Evolutionary conservation across 2,888 invertebrate species (phyloP).

Genomic region (Heliothis peltigera): DNA sequence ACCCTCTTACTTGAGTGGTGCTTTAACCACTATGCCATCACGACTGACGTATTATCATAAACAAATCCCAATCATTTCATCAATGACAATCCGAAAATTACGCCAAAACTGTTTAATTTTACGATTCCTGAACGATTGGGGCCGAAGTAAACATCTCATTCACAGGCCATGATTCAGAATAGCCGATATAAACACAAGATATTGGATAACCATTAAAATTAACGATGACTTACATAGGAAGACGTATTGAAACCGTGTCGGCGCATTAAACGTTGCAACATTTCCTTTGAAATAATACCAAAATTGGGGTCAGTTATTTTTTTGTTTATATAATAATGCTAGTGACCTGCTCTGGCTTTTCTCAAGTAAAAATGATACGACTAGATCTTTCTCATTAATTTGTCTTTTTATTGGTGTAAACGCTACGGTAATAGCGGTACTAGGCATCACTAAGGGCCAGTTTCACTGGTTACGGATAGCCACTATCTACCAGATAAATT

Average conservation of each 20-base stretch:
- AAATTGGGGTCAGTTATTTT: constrained; percentile 60
- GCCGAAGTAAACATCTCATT: constrained; percentile 13
- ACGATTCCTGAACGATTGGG: constrained; percentile 5
- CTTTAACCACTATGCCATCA: no score
- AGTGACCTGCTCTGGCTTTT: no score
- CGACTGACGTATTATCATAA: no score
- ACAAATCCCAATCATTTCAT: background rate
- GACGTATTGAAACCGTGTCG: constrained; percentile 54
- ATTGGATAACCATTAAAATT: constrained; percentile 56
- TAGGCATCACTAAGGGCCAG: no score
- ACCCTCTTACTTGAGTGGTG: no score
- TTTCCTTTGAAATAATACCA: constrained; percentile 63
- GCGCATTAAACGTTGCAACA: constrained; percentile 68
- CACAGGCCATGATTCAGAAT: constrained; percentile 25
- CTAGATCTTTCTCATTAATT: no score
- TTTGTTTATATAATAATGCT: constrained; percentile 11
- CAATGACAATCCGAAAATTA: background rate
- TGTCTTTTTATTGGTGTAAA: no score
- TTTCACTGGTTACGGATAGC: no score
- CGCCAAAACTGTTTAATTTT: background rate
- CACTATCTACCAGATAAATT: no score
- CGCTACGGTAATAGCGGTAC: no score
- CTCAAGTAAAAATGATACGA: no score
- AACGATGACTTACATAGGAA: constrained; percentile 49
- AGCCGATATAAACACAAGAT: constrained; percentile 40